These are phyloP conservation scores for Heteropelma amictum DNA, from an alignment of 2,888 invertebrate species.

Conservation along the genomic window DNA sequence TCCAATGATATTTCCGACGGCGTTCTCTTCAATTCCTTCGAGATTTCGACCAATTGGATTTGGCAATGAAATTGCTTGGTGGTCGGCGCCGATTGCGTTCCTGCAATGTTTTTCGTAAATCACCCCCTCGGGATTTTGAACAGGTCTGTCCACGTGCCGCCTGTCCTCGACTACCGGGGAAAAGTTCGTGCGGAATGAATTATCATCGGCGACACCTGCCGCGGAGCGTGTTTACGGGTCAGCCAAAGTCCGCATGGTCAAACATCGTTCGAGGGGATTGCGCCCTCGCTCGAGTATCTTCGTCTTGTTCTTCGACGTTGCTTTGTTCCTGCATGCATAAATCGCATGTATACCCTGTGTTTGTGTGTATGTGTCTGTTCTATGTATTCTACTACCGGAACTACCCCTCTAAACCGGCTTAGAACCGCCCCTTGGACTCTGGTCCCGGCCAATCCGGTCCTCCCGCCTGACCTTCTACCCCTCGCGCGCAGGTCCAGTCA, in stretches of 20 bases:
- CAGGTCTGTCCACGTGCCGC: slow-evolving; percentile 42
- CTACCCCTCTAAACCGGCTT: slow-evolving; percentile 75
- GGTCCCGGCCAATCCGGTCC: slow-evolving; percentile 72
- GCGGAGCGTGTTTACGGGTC: slow-evolving; percentile 41
- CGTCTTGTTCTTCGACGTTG: slow-evolving; percentile 25
- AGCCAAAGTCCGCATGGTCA: slow-evolving; percentile 45
- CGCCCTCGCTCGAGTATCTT: slow-evolving; percentile 8
- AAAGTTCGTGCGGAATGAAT: slow-evolving; percentile 39
- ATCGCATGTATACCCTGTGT: not conserved
- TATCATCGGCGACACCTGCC: slow-evolving; percentile 50
- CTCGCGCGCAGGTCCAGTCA: slow-evolving; percentile 72
- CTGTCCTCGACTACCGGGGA: not conserved
- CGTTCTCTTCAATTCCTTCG: not conserved
- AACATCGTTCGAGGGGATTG: slow-evolving; percentile 49
- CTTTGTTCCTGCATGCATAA: not conserved
- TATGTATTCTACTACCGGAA: slow-evolving; percentile 45
- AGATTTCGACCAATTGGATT: slow-evolving; percentile 32
- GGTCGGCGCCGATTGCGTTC: not conserved
- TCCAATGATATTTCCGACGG: slow-evolving; percentile 28
- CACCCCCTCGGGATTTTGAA: slow-evolving; percentile 31
- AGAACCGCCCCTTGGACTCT: slow-evolving; percentile 74
- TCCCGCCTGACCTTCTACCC: slow-evolving; percentile 67
- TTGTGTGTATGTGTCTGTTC: not conserved
- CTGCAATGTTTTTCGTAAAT: not conserved
- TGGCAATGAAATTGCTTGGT: not conserved